A percentile compares a stretch with the other conserved stretches of the same genome.
Conservation (phyloP, 2,113 vertebrate genomes). For the Osmerus eperlanus region DNA sequence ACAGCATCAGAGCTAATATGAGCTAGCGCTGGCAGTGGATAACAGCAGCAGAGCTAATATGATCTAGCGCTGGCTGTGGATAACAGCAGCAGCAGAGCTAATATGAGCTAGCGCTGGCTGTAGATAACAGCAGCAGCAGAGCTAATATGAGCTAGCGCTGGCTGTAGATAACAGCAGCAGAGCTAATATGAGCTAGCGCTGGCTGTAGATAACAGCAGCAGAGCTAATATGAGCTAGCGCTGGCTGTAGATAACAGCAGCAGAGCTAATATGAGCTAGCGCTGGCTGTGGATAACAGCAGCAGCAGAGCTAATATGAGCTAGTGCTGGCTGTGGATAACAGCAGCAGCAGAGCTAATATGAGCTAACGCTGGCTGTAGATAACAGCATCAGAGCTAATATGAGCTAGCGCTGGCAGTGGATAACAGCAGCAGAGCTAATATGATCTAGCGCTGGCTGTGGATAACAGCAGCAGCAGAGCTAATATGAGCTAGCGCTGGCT, state of each 20-base stretch:
- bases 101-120: background rate
- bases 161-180: background rate
- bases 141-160: background rate
- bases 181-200: background rate
- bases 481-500: background rate
- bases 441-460: background rate
- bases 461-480: background rate
- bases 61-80: background rate
- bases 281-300: background rate
- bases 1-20: too few species aligned
- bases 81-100: background rate
- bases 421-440: background rate
- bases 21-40: too few species aligned
- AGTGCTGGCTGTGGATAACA: background rate
- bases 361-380: too few species aligned
- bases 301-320: background rate
- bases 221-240: too few species aligned
- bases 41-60: background rate
- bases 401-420: too few species aligned
- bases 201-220: too few species aligned
- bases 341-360: too few species aligned
- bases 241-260: too few species aligned
- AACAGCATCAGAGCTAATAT: too few species aligned
- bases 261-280: too few species aligned
- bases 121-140: background rate